Conservation (phyloP, 2,888 invertebrate genomes). For the Crossocerus cetratus region DNA sequence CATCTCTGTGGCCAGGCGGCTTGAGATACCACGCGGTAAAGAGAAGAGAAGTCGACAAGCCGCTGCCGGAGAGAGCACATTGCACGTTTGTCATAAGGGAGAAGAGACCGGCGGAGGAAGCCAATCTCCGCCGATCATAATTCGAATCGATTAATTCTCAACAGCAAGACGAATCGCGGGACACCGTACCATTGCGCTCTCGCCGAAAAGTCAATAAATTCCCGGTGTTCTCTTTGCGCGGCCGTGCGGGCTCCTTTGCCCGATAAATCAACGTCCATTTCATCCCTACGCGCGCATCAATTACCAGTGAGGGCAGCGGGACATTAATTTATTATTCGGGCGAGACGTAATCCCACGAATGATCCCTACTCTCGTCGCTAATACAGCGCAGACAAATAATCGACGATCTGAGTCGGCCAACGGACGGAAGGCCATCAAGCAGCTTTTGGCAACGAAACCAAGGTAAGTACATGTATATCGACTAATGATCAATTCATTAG, state of each 20-base stretch:
- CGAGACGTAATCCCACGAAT: constrained; percentile 57
- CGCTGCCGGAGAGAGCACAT: not conserved
- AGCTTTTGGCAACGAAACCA: constrained; percentile 62
- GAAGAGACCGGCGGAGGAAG: not conserved
- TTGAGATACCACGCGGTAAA: not conserved
- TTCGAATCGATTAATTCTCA: constrained; percentile 36
- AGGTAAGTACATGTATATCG: constrained; percentile 39
- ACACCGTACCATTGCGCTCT: constrained; percentile 31
- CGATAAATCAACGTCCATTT: constrained; percentile 71
- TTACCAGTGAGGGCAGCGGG: constrained; percentile 62
- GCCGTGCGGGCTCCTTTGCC: constrained; percentile 54
- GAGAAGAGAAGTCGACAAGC: not conserved
- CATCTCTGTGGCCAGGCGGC: not conserved
- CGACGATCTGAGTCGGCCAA: constrained; percentile 12
- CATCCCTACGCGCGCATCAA: constrained; percentile 65
- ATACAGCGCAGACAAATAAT: constrained; percentile 42
- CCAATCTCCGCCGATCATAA: constrained; percentile 26
- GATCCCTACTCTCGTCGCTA: constrained; percentile 52
- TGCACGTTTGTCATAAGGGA: not conserved
- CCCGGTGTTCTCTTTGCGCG: constrained; percentile 51
- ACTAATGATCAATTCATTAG: not conserved
- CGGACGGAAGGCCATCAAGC: constrained; percentile 34
- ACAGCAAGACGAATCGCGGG: constrained; percentile 33
- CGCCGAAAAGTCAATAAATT: constrained; percentile 64
- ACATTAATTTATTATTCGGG: constrained; percentile 70